phyloP scores from a whole-genome alignment of 1,140 invertebrate genomes.

The Caenorhabditis latens region DNA sequence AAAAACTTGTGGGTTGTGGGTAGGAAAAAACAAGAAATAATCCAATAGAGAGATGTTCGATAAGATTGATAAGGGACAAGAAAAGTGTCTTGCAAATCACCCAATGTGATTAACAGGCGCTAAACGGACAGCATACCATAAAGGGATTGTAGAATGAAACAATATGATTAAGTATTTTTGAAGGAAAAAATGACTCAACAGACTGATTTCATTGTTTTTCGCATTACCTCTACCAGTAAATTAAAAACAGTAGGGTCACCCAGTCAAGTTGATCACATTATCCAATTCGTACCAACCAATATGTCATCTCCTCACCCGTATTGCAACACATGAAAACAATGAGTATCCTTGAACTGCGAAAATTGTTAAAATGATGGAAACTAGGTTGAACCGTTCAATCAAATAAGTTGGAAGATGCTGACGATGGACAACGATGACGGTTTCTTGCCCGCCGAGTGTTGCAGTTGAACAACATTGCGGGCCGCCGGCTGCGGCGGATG shows the following conservation, averaged over 20 bases:
- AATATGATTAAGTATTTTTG: neutral
- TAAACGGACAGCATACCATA: neutral
- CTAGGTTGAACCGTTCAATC: slow-evolving; percentile 52
- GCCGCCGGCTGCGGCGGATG: neutral
- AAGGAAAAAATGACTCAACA: neutral
- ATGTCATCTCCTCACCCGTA: neutral
- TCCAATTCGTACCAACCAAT: neutral
- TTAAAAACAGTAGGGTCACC: no score
- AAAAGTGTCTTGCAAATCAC: slow-evolving; percentile 46
- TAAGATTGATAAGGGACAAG: slow-evolving; percentile 29
- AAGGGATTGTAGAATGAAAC: slow-evolving; percentile 21
- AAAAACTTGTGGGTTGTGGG: neutral
- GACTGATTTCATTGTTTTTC: no score
- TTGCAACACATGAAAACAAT: slow-evolving; percentile 14
- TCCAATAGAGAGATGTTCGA: neutral
- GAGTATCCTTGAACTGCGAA: slow-evolving; percentile 30
- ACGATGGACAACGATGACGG: neutral
- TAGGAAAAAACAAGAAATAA: slow-evolving; percentile 17
- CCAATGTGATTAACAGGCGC: slow-evolving; percentile 49
- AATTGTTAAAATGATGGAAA: slow-evolving; percentile 53
- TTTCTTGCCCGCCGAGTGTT: slow-evolving; percentile 6
- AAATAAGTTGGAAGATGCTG: slow-evolving; percentile 52
- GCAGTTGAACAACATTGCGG: slow-evolving; percentile 8
- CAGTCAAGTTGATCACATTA: neutral
- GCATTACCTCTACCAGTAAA: no score